Evolutionary conservation across 2,113 vertebrate species (phyloP).

Genomic region (Colinus virginianus): DNA sequence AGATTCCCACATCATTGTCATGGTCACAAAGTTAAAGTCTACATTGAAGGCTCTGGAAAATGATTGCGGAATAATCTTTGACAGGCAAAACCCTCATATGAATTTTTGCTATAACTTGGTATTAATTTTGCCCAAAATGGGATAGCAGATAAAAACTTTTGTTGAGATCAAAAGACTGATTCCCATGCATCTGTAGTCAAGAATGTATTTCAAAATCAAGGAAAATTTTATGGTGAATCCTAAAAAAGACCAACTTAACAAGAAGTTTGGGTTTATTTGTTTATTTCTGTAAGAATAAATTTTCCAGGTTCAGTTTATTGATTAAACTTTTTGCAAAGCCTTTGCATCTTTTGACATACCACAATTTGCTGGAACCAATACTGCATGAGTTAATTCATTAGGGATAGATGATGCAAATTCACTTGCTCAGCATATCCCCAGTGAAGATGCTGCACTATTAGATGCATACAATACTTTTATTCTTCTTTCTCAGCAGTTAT

Average conservation of each 20-base stretch:
- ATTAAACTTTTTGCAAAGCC: constrained; percentile 38
- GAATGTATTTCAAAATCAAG: background rate
- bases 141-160: background rate
- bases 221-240: background rate
- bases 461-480: constrained; percentile 71
- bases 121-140: background rate
- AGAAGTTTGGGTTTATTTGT: background rate
- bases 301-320: background rate
- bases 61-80: background rate
- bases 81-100: background rate
- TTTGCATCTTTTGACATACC: constrained; percentile 35
- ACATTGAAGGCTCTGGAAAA: background rate
- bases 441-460: constrained; percentile 64
- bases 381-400: constrained; percentile 68
- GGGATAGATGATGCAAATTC: constrained; percentile 65
- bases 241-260: background rate
- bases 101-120: background rate
- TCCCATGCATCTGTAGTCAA: background rate
- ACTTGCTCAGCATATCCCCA: constrained; percentile 70
- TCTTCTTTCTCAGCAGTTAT: constrained; percentile 78
- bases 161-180: background rate
- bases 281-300: background rate
- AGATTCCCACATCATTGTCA: background rate
- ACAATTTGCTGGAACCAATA: constrained; percentile 52
- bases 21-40: background rate